Conservation (phyloP, 2,888 invertebrate species). For the Eurytoma californica region DNA sequence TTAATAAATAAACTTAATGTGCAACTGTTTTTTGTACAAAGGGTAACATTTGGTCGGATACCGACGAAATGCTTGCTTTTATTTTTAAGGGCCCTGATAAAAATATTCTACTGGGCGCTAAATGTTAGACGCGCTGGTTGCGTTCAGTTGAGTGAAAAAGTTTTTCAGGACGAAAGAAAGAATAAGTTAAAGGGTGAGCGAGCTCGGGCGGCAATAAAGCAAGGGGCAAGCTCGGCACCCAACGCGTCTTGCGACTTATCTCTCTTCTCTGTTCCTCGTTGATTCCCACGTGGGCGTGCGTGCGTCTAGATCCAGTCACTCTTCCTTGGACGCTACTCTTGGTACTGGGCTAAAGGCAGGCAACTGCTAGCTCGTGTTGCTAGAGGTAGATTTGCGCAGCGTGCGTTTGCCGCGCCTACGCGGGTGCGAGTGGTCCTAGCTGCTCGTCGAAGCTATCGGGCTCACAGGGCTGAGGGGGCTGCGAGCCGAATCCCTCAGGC, state of each 20-base stretch:
- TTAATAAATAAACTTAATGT: slow-evolving; percentile 38
- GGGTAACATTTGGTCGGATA: slow-evolving; percentile 48
- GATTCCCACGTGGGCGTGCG: slow-evolving; percentile 1
- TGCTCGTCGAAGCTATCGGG: slow-evolving; percentile 92
- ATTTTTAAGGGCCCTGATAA: too few relatives aligned
- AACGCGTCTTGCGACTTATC: slow-evolving; percentile 1
- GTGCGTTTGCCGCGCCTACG: slow-evolving; percentile 73
- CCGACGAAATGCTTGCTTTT: slow-evolving; percentile 46
- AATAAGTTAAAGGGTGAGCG: background rate
- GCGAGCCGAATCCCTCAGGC: slow-evolving; percentile 90
- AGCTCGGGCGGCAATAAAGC: background rate
- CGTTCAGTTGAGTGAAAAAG: background rate
- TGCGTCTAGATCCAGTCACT: slow-evolving; percentile 22
- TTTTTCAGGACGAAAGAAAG: background rate
- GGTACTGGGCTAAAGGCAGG: slow-evolving; percentile 69
- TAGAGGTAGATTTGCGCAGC: slow-evolving; percentile 73
- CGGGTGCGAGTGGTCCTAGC: slow-evolving; percentile 87
- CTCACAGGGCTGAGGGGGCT: slow-evolving; percentile 91
- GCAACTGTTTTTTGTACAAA: slow-evolving; percentile 35
- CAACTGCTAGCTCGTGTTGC: slow-evolving; percentile 74
- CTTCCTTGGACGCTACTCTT: slow-evolving; percentile 65
- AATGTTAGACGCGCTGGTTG: too few relatives aligned
- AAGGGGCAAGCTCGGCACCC: background rate
- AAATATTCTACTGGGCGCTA: too few relatives aligned
- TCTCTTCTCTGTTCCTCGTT: background rate